Evolutionary conservation across 2,888 invertebrate genomes (phyloP).

Genomic region (Eupithecia pulchellata): DNA sequence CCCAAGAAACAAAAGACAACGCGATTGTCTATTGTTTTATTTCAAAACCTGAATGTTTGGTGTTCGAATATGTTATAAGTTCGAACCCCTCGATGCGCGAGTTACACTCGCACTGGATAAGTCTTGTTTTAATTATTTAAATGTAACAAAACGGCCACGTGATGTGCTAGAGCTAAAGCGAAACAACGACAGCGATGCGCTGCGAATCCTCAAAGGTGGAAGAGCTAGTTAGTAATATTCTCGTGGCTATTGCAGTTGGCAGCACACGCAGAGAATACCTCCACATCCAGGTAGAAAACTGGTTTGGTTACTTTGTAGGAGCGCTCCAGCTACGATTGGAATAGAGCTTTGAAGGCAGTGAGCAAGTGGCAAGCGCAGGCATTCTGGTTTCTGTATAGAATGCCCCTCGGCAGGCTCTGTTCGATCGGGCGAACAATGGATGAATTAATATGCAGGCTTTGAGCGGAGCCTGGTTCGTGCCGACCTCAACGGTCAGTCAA

Average conservation of each 20-base stretch:
- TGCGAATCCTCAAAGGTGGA: neutral
- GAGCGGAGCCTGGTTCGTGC: conserved; percentile 39
- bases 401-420: conserved; percentile 1
- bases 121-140: neutral
- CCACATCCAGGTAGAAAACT: neutral
- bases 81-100: no score
- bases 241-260: neutral
- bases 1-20: neutral
- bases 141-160: neutral
- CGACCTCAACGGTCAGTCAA: conserved; percentile 36
- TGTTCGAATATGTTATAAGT: neutral
- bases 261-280: conserved; percentile 1
- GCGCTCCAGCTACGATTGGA: neutral
- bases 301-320: neutral
- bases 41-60: neutral
- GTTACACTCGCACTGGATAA: no score
- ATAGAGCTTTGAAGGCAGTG: neutral
- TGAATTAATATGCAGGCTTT: conserved; percentile 40
- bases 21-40: neutral
- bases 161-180: neutral
- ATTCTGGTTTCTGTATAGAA: conserved; percentile 15
- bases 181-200: neutral
- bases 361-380: neutral
- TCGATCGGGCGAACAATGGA: conserved; percentile 41
- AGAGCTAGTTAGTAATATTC: conserved; percentile 1